These are phyloP conservation scores for Echeneis naucrates DNA, from an alignment of 2,797 vertebrate species.

Conservation along the genomic window DNA sequence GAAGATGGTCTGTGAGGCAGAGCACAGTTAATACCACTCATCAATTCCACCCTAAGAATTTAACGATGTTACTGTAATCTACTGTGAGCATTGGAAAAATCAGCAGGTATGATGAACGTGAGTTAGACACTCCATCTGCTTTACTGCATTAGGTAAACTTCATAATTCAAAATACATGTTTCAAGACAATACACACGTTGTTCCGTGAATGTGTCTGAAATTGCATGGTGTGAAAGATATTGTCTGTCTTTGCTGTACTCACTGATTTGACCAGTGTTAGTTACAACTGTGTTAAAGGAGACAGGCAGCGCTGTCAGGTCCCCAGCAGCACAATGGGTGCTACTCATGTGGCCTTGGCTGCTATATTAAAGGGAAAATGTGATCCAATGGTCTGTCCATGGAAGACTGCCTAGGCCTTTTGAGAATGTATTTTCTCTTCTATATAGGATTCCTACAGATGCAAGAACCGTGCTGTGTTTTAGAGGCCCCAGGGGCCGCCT, in stretches of 20 bases:
- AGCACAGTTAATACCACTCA: conserved; percentile 29
- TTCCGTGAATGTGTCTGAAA: conserved; percentile 51
- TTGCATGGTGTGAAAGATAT: conserved; percentile 69
- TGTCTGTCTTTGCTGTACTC: conserved; percentile 61
- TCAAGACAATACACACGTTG: conserved; percentile 46
- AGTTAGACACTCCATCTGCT: conserved; percentile 1
- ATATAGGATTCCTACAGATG: conserved; percentile 75
- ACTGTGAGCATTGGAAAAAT: conserved; percentile 39
- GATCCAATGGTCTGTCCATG: conserved; percentile 73
- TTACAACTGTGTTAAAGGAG: conserved; percentile 68
- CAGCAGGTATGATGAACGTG: conserved; percentile 4
- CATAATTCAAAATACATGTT: conserved; percentile 31
- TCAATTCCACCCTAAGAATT: conserved; percentile 30
- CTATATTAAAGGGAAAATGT: conserved; percentile 80
- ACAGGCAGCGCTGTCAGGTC: conserved; percentile 69
- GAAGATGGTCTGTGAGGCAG: conserved; percentile 24
- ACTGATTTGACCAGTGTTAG: conserved; percentile 74
- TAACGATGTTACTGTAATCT: conserved; percentile 41
- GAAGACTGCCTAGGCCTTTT: conserved; percentile 70
- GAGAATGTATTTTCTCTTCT: conserved; percentile 70
- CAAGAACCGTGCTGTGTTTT: conserved; percentile 70
- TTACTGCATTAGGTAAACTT: conserved; percentile 14
- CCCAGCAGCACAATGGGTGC: conserved; percentile 74
- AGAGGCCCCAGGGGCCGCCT: conserved; percentile 60
- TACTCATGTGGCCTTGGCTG: conserved; percentile 78